phyloP scores from a whole-genome alignment of 1,140 invertebrate genomes.

The Rhynchophorus ferrugineus region DNA sequence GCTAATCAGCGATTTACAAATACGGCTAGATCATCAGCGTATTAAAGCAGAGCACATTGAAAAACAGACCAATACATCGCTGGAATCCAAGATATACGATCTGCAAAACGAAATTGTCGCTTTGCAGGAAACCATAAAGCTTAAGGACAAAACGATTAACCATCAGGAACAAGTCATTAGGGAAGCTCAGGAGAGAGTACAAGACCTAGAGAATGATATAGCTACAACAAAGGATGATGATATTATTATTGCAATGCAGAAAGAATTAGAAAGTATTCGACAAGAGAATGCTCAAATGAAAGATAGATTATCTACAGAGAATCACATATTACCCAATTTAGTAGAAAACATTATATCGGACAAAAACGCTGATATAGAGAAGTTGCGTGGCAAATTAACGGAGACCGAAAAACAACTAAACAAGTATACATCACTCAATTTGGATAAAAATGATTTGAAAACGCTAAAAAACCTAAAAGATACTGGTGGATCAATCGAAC shows the following conservation, averaged over 20 bases:
- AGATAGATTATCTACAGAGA: slow-evolving; percentile 43
- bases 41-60: slow-evolving; percentile 62
- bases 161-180: slow-evolving; percentile 44
- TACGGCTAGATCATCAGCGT: slow-evolving; percentile 68
- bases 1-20: slow-evolving; percentile 68
- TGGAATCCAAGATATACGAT: slow-evolving; percentile 61
- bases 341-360: slow-evolving; percentile 57
- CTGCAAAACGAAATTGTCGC: slow-evolving; percentile 48
- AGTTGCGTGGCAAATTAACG: slow-evolving; percentile 46
- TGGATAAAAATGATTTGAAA: slow-evolving; percentile 46
- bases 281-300: slow-evolving; percentile 48
- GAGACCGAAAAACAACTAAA: slow-evolving; percentile 47
- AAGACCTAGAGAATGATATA: slow-evolving; percentile 50
- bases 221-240: slow-evolving; percentile 42
- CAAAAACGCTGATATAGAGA: slow-evolving; percentile 61
- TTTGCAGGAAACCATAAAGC: slow-evolving; percentile 49
- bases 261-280: slow-evolving; percentile 46
- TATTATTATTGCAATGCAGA: slow-evolving; percentile 47
- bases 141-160: slow-evolving; percentile 51
- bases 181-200: slow-evolving; percentile 41
- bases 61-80: slow-evolving; percentile 55
- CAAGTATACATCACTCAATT: slow-evolving; percentile 43
- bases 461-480: slow-evolving; percentile 36
- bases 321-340: slow-evolving; percentile 46
- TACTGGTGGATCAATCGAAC: slow-evolving; percentile 27